Evolutionary conservation across 1,140 invertebrate genomes (phyloP), one percentile per base, ranked within the genome.

Genomic region (Drosophila sechellia): DNA sequence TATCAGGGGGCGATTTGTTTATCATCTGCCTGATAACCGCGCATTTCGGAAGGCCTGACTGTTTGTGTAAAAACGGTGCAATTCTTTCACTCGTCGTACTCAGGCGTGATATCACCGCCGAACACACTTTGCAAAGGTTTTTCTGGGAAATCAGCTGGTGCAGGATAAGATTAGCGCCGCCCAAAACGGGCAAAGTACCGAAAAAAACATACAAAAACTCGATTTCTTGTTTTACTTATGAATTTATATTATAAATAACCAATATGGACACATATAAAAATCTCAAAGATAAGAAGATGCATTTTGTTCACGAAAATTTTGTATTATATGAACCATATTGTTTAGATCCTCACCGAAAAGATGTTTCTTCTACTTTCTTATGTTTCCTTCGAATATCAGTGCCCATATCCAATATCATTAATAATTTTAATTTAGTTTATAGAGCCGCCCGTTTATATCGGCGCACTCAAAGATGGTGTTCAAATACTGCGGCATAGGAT

Each of bases 21-120:
- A 72, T 72, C 68, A 72, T 46, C 68, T 27, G 37, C 15, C 69
- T 53, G 69, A 72, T 72, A 72, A 72, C 35, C 65, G 37, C 39
- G 40, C 35, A 39, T 46, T 72, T 72, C 42, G 35, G 42, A 49
- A 56, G 59, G 59, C 64, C 59, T 4, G 6, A 15, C 63, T 13
- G 59, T 27, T 45, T 63, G 22, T 39, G 31, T 55, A 40, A 55
- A 75, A 79, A 80, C 80, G 72, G 76, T 79, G 69, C 76, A 73
- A 79, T 50, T 79, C 59, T 31, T 66, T 78, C 59, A 79, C 25
- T 49, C 20, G 45, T 49, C 20, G 45, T 59, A 34, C 55, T 49
- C 48, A 79, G 63, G 64, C 20, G 0, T 80, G 78, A 81, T 76
- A 76, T 81, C 72, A 77, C 59, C 42, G 17, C 17, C 17, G 17